Evolutionary conservation across 2,797 vertebrate genomes (phyloP).

Genomic region (Limosa lapponica): DNA sequence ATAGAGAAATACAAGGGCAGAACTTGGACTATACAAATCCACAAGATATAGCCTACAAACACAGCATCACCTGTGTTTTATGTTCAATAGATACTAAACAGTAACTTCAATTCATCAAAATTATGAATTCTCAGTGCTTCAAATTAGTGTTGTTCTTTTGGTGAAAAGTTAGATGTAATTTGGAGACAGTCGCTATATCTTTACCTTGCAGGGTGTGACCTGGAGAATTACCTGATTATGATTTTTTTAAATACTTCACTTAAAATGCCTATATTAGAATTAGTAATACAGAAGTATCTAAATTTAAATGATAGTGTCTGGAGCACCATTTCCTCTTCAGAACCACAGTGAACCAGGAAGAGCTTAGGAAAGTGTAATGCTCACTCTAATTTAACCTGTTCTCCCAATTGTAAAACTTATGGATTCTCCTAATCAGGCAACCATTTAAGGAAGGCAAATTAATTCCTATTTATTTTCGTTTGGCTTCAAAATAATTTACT

Average conservation of each 20-base stretch:
- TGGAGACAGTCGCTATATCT: not conserved
- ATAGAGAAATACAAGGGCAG: not conserved
- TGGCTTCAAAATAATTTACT: not conserved
- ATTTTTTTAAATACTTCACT: not conserved
- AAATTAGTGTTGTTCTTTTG: not conserved
- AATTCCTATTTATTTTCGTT: not conserved
- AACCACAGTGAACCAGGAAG: not conserved
- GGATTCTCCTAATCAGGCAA: not conserved
- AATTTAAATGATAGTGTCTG: not conserved
- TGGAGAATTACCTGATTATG: not conserved
- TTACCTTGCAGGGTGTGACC: not conserved
- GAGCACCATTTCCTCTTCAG: not conserved
- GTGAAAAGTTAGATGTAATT: not conserved
- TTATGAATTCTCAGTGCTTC: not conserved
- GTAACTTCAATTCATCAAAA: not conserved
- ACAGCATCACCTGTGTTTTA: not conserved
- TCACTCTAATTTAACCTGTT: not conserved
- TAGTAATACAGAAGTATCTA: not conserved
- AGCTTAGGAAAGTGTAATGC: not conserved
- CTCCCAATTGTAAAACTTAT: not conserved
- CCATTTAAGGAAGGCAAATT: not conserved
- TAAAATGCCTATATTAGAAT: not conserved
- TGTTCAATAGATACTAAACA: not conserved
- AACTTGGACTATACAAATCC: not conserved
- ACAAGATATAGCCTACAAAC: not conserved